Percentiles rank a stretch among this genome's conserved stretches.
These are phyloP conservation scores for Sepioteuthis lessoniana DNA, from an alignment of 2,888 invertebrate genomes.

Conservation along the genomic window DNA sequence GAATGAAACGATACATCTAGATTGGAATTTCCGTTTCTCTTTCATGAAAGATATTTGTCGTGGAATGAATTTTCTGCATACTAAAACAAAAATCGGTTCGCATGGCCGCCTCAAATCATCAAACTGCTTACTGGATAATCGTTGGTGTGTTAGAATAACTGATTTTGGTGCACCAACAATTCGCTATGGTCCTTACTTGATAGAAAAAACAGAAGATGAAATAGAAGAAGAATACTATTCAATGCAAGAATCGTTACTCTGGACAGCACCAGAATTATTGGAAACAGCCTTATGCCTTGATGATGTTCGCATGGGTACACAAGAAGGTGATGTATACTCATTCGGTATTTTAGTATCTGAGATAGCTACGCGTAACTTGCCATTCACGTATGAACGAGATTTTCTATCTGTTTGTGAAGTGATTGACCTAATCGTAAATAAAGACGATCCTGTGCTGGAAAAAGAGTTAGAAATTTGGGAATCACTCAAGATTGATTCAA, in stretches of 20 bases:
- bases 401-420: conserved; percentile 54
- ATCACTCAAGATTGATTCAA: background rate
- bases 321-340: conserved; percentile 66
- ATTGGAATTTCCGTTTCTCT: conserved; percentile 66
- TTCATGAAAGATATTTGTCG: conserved; percentile 63
- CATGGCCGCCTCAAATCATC: conserved; percentile 67
- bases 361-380: conserved; percentile 58
- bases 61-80: conserved; percentile 67
- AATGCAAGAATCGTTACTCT: background rate
- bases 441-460: conserved; percentile 51
- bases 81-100: conserved; percentile 57
- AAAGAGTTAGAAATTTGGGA: conserved; percentile 16
- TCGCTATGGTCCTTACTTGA: conserved; percentile 39
- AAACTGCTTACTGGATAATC: conserved; percentile 66
- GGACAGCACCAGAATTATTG: conserved; percentile 57
- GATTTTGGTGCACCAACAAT: conserved; percentile 37
- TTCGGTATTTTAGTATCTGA: conserved; percentile 59
- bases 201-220: background rate
- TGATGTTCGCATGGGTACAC: conserved; percentile 58
- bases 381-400: conserved; percentile 55
- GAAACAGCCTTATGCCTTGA: conserved; percentile 52
- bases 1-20: conserved; percentile 65
- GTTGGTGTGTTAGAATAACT: conserved; percentile 55
- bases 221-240: background rate
- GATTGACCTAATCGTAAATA: conserved; percentile 56